These are phyloP conservation scores for Rhopilema esculentum DNA, from an alignment of 30 jellyfish, hydroid and myxozoan genomes.

Conservation along the genomic window DNA sequence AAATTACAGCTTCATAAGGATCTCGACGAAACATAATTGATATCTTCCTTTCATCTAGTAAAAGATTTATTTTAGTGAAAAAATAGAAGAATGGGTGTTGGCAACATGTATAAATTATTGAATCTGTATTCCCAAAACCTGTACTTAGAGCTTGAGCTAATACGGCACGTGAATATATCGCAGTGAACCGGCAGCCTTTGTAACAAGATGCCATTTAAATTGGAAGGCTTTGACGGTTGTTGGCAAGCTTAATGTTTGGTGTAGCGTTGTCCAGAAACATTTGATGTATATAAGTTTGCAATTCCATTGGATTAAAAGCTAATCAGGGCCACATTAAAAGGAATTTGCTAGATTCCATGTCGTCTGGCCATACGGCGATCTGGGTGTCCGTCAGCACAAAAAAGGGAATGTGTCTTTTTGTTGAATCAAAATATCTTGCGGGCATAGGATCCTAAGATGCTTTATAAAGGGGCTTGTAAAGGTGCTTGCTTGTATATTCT, in stretches of 20 bases:
- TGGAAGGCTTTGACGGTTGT: background rate
- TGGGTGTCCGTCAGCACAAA: background rate
- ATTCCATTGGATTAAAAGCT: background rate
- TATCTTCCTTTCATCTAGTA: background rate
- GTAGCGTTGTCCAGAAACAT: background rate
- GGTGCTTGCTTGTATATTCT: too few species aligned
- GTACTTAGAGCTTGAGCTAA: too few species aligned
- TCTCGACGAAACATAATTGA: too few species aligned
- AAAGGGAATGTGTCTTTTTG: too few species aligned
- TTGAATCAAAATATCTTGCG: background rate
- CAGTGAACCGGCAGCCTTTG: background rate
- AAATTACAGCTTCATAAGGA: background rate
- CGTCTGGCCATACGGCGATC: background rate
- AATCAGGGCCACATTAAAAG: background rate
- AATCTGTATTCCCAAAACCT: too few species aligned
- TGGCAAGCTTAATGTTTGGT: background rate
- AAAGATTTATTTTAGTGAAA: too few species aligned
- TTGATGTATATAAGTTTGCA: background rate
- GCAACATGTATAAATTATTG: too few species aligned
- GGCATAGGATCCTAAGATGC: background rate
- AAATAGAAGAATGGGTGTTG: too few species aligned
- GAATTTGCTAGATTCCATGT: background rate
- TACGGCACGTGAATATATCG: background rate
- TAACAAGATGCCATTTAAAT: background rate
- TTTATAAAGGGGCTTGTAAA: background rate